Conservation (phyloP, 2,797 vertebrate species). For the Scolopax bukidnonensis region DNA sequence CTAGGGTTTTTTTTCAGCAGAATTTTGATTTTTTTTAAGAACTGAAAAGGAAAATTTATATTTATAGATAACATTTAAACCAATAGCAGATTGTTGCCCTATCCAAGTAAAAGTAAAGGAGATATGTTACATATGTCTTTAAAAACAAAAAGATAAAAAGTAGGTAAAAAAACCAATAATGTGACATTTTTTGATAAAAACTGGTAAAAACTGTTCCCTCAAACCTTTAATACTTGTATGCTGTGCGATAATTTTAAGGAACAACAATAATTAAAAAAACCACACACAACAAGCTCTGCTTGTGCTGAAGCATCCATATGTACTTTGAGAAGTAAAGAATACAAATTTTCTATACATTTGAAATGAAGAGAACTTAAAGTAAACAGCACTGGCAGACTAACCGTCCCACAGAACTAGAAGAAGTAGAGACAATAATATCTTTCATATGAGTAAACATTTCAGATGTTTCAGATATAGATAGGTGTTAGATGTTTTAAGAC, state of each 20-base stretch:
- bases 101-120: background rate
- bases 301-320: rapidly evolving
- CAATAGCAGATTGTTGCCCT: background rate
- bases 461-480: background rate
- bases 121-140: rapidly evolving
- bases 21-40: background rate
- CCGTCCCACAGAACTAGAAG: background rate
- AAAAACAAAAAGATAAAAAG: background rate
- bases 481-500: background rate
- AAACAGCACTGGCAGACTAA: background rate
- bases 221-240: background rate
- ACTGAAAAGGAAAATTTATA: background rate
- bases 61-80: background rate
- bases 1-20: background rate
- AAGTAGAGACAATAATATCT: background rate
- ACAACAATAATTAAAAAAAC: background rate
- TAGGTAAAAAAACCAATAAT: rapidly evolving
- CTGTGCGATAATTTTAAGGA: background rate
- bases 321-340: background rate
- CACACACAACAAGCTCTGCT: background rate
- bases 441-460: background rate
- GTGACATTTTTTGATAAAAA: background rate
- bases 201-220: background rate
- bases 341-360: background rate
- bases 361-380: background rate